phyloP scores from a whole-genome alignment of 2,888 invertebrate species.

The Seladonia tumulorum region DNA sequence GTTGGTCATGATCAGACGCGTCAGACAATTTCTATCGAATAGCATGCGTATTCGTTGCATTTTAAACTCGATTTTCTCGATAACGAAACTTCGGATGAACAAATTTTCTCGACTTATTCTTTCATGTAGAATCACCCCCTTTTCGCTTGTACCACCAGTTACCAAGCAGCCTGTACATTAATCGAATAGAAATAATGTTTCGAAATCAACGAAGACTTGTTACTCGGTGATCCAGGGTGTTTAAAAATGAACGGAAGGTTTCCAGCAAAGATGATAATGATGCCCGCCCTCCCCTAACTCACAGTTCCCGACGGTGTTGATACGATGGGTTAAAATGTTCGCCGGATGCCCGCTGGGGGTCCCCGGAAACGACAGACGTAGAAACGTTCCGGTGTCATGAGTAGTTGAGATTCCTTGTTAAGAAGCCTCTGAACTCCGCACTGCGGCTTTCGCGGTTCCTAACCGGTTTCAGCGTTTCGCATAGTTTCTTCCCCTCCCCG shows the following conservation, averaged over 20 bases:
- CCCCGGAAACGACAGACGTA: slow-evolving; percentile 56
- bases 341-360: slow-evolving; percentile 62
- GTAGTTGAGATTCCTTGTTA: slow-evolving; percentile 76
- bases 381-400: slow-evolving; percentile 71
- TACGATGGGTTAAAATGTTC: slow-evolving; percentile 67
- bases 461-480: slow-evolving; percentile 73
- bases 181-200: too few species aligned
- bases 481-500: slow-evolving; percentile 62
- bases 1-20: too few species aligned
- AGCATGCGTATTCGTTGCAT: too few species aligned
- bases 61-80: too few species aligned
- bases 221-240: not conserved
- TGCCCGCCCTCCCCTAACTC: slow-evolving; percentile 46
- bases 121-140: too few species aligned
- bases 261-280: not conserved
- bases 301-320: slow-evolving; percentile 53
- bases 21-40: too few species aligned
- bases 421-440: slow-evolving; percentile 72
- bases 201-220: not conserved
- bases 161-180: too few species aligned
- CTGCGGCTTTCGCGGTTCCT: slow-evolving; percentile 74
- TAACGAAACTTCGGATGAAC: too few species aligned
- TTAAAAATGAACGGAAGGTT: not conserved
- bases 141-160: too few species aligned
- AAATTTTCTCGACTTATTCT: too few species aligned